phyloP scores from a whole-genome alignment of 1,140 invertebrate genomes.

The Hyposmocoma kahamanoa region DNA sequence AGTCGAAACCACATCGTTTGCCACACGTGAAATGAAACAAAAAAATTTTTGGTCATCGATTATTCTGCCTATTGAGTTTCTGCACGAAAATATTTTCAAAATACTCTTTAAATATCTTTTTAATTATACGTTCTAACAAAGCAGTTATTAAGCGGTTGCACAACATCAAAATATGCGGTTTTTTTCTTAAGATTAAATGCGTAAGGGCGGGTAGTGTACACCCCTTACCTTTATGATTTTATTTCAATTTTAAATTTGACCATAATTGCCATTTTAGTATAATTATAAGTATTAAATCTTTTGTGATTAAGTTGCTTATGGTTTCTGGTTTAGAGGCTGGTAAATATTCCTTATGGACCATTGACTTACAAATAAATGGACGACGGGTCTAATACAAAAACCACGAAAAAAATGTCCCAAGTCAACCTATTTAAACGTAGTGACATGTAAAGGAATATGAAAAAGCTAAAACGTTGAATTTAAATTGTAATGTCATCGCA shows the following conservation, averaged over 20 bases:
- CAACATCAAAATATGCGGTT: constrained; percentile 44
- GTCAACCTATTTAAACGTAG: no score
- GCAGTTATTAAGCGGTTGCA: constrained; percentile 53
- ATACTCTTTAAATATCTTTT: constrained; percentile 51
- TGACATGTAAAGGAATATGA: no score
- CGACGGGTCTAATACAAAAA: no score
- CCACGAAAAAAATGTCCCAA: no score
- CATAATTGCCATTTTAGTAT: constrained; percentile 35
- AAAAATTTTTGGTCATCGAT: constrained; percentile 31
- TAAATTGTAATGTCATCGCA: no score
- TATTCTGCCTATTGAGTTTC: constrained; percentile 41
- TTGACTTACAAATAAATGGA: no score
- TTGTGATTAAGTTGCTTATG: not conserved
- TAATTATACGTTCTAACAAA: constrained; percentile 41
- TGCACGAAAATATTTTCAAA: no score
- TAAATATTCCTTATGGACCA: no score
- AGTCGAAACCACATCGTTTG: not conserved
- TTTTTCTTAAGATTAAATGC: constrained; percentile 12
- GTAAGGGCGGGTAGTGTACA: constrained; percentile 18
- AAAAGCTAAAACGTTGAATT: no score
- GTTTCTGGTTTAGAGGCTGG: no score
- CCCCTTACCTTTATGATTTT: constrained; percentile 33
- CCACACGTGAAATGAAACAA: constrained; percentile 1
- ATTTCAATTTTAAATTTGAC: constrained; percentile 37
- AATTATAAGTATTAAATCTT: constrained; percentile 37